Percentiles rank a stretch among this genome's conserved stretches.
These are phyloP conservation scores for Parotia lawesii DNA, from an alignment of 2,113 vertebrate species.

Conservation along the genomic window DNA sequence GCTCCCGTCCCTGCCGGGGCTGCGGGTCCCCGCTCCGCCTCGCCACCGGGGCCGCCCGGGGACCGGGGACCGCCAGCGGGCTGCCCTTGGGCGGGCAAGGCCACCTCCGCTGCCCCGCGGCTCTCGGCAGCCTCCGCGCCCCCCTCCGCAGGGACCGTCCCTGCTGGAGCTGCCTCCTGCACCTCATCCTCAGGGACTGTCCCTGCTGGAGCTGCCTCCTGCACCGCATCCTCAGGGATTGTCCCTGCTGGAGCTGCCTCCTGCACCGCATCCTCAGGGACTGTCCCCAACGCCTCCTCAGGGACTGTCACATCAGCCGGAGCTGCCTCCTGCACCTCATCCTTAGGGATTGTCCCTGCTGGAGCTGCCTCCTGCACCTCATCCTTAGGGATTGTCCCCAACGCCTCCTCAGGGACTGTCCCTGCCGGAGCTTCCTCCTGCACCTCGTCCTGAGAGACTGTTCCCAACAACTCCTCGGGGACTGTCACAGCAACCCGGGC, in stretches of 20 bases:
- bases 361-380: neutral
- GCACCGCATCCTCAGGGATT: rapidly evolving
- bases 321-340: neutral
- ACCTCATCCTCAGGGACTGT: rapidly evolving
- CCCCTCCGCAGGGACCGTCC: too few relatives aligned
- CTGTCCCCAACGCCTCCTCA: neutral
- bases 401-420: neutral
- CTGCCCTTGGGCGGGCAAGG: neutral
- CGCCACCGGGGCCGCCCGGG: neutral
- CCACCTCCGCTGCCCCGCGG: neutral
- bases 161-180: neutral
- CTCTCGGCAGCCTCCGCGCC: neutral
- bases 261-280: neutral
- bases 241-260: neutral
- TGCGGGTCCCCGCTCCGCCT: neutral
- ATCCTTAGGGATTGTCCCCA: neutral
- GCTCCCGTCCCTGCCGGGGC: neutral
- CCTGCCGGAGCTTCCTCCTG: neutral
- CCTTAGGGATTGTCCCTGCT: neutral
- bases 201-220: neutral
- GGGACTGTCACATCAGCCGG: too few relatives aligned
- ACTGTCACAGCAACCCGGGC: too few relatives aligned
- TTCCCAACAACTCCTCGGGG: too few relatives aligned
- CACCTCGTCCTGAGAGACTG: too few relatives aligned
- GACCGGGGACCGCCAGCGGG: neutral